Evolutionary conservation across 2,888 invertebrate species (phyloP), one percentile per base, ranked within the genome.

Genomic region (Colletes collaris): DNA sequence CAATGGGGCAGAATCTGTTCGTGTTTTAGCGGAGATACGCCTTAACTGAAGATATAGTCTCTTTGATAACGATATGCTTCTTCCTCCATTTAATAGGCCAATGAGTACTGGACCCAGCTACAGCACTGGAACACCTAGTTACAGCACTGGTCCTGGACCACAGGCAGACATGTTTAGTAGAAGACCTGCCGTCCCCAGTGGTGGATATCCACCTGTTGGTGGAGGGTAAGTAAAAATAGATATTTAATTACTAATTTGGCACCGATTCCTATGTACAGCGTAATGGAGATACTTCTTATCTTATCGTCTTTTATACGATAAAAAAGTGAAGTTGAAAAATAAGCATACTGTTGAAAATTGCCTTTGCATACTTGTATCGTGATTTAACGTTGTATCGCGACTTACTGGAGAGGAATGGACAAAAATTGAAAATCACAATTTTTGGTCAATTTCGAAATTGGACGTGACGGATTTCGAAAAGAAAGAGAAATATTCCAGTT

Each of bases 91-190:
- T 83, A 79, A 89, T 86, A 93, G 93, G 89, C 91, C 92, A 74
- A 90, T 93, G 87, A 91, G 91, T 82, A 89, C 87, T 78, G 89
- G 88, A 86, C 86, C 88, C 56, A 89, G 86, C 84, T 88, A 88
- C 84, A 89, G 89, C 82, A 89, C 89, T 79, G 92, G 89, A 82
- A 91, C 91, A 82, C 92, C 92, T 50, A 92, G 88, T 83, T 93
- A 93, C 84, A 92, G 89, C 81, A 90, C 93, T 86, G 93, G 93
- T 81, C 92, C 92, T 82, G 92, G 92, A 81, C 91, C 92, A 69
- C 93, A 92, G 87, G 87, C 92, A 72, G 93, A 93, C 76, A 91
- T 92, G 92, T 93, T 92, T 82, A 93, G 92, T 87, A 90, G 93
- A 88, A 90, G 93, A 88, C 88, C 93, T 73, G 87, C 92, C 52